A percentile compares a stretch with the other conserved stretches of the same genome.
Evolutionary conservation across 2,797 vertebrate species (phyloP).

Genomic region (Loris lydekkerianus): DNA sequence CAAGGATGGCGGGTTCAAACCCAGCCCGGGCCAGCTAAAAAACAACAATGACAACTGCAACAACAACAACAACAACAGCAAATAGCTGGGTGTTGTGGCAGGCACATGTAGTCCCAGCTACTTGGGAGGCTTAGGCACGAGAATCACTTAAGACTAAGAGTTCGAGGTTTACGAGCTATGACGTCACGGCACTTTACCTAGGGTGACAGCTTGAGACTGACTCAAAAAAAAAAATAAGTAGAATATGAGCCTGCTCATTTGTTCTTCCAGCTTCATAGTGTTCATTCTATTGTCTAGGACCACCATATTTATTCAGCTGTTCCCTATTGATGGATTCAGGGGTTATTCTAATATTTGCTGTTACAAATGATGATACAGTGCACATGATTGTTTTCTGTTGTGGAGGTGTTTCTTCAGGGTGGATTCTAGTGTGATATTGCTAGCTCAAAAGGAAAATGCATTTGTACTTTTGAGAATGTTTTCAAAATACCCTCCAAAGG

Average conservation of each 20-base stretch:
- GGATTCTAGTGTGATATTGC: background rate
- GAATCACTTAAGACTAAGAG: no score
- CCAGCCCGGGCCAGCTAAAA: no score
- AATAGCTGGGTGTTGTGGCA: no score
- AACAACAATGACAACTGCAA: no score
- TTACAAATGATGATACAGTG: background rate
- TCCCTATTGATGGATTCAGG: background rate
- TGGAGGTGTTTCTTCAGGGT: background rate
- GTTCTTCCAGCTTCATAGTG: background rate
- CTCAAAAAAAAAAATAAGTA: background rate
- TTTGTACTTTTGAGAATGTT: constrained; percentile 12
- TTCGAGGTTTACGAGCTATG: no score
- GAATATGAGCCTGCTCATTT: background rate
- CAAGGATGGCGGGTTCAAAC: no score
- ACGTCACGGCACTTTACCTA: no score
- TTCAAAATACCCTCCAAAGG: background rate
- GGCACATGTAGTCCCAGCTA: no score
- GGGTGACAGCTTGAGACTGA: no score
- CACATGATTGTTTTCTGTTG: background rate
- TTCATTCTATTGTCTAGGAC: background rate
- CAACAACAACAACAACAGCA: no score
- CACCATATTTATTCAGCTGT: background rate
- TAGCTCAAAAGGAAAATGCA: constrained; percentile 5
- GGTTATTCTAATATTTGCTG: background rate
- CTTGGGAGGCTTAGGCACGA: no score